These are phyloP conservation scores for Pelobates fuscus DNA, from an alignment of 2,113 vertebrate species.

Conservation along the genomic window DNA sequence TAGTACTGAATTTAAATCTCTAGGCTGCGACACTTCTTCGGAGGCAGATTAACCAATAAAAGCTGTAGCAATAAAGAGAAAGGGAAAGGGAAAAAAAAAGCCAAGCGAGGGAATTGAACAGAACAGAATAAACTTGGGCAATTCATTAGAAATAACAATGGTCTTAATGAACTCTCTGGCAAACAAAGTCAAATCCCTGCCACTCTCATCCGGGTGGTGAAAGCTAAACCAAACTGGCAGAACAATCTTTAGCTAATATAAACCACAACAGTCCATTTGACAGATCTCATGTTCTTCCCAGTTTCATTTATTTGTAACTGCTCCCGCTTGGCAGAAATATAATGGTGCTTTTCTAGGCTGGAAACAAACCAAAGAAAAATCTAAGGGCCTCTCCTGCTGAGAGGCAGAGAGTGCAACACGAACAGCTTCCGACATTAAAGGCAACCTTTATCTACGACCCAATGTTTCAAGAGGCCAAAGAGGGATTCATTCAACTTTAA, in stretches of 20 bases:
- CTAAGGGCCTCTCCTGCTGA: neutral
- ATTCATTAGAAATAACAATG: conserved; percentile 48
- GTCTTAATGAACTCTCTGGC: conserved; percentile 35
- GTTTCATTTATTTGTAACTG: conserved; percentile 43
- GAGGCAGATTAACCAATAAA: conserved; percentile 45
- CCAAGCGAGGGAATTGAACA: conserved; percentile 23
- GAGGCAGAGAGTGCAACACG: no score
- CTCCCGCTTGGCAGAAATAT: conserved; percentile 37
- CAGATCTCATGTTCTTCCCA: conserved; percentile 39
- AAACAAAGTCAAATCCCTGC: conserved; percentile 24
- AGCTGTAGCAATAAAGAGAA: neutral
- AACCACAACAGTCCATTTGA: conserved; percentile 46
- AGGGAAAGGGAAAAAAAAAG: conserved; percentile 14
- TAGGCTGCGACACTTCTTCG: neutral
- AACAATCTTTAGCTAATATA: conserved; percentile 42
- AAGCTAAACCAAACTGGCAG: conserved; percentile 44
- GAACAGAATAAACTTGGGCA: conserved; percentile 39
- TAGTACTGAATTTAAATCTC: conserved; percentile 28
- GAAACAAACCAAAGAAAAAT: neutral
- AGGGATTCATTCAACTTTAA: no score
- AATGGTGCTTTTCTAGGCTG: conserved; percentile 24
- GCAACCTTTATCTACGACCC: no score
- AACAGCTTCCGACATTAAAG: no score
- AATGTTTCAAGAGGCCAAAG: no score
- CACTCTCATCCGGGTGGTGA: conserved; percentile 17